phyloP scores from a whole-genome alignment of 2,113 vertebrate genomes.

The Pedionomus torquatus region DNA sequence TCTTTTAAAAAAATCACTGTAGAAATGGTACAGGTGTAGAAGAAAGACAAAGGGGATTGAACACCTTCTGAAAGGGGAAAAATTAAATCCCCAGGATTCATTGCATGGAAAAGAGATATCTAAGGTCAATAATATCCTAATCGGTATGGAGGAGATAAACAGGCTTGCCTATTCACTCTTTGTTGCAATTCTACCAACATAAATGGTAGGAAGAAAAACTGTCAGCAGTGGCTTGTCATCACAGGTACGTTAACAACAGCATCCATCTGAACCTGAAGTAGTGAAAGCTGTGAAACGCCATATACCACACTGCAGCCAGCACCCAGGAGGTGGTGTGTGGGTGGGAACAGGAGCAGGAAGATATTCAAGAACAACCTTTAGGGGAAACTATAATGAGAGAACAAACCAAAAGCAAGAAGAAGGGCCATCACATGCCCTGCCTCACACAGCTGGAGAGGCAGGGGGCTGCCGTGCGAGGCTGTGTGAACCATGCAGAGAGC shows the following conservation, averaged over 20 bases:
- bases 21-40: background rate
- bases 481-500: background rate
- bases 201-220: background rate
- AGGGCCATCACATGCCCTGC: background rate
- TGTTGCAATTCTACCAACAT: background rate
- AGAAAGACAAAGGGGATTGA: background rate
- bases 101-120: background rate
- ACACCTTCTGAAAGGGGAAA: background rate
- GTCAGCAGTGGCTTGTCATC: background rate
- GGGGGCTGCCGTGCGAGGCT: fast-evolving
- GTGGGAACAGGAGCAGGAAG: background rate
- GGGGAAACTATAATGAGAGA: background rate
- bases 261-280: background rate
- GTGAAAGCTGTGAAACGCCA: background rate
- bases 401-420: background rate
- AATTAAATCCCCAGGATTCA: background rate
- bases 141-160: background rate
- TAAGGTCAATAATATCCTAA: background rate
- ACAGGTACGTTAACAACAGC: background rate
- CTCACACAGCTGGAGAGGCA: background rate
- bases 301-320: background rate
- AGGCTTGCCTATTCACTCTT: background rate
- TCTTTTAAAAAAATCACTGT: background rate
- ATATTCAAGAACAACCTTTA: background rate
- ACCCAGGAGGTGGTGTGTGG: background rate